Conservation (phyloP, 2,797 vertebrate species). For the Pangasius macronema region DNA sequence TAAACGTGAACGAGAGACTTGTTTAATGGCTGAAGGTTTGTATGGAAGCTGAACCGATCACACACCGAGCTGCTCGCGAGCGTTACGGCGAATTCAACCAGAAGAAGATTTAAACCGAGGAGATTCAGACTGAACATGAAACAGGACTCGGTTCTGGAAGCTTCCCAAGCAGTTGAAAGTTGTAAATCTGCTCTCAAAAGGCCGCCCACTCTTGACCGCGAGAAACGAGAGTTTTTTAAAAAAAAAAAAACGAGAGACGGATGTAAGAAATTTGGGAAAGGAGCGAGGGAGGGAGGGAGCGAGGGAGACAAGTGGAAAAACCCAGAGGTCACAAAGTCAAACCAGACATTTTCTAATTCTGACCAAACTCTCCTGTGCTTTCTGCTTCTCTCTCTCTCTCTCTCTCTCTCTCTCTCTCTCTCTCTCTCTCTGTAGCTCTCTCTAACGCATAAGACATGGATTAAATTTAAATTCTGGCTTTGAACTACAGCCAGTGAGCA, state of each 20-base stretch:
- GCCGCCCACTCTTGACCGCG: not conserved
- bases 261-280: conserved; percentile 11
- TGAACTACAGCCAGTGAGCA: conserved; percentile 56
- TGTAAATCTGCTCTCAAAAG: not conserved
- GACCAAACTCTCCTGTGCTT: not conserved
- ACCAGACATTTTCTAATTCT: conserved; percentile 35
- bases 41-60: not conserved
- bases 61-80: not conserved
- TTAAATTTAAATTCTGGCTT: conserved; percentile 50
- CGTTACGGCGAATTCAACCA: not conserved
- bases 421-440: not conserved
- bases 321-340: conserved; percentile 23
- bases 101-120: not conserved
- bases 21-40: not conserved
- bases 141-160: not conserved
- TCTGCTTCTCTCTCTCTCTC: not conserved
- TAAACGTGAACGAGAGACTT: not conserved
- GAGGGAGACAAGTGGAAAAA: conserved; percentile 15
- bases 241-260: not conserved
- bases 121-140: not conserved
- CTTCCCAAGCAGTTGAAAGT: not conserved
- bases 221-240: not conserved
- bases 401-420: conserved; percentile 10
- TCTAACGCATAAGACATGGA: conserved; percentile 41
- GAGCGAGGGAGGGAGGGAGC: not conserved